Percentiles rank a stretch among this genome's conserved stretches.
Conservation (phyloP, 2,888 invertebrate species). For the Unio delphinus region DNA sequence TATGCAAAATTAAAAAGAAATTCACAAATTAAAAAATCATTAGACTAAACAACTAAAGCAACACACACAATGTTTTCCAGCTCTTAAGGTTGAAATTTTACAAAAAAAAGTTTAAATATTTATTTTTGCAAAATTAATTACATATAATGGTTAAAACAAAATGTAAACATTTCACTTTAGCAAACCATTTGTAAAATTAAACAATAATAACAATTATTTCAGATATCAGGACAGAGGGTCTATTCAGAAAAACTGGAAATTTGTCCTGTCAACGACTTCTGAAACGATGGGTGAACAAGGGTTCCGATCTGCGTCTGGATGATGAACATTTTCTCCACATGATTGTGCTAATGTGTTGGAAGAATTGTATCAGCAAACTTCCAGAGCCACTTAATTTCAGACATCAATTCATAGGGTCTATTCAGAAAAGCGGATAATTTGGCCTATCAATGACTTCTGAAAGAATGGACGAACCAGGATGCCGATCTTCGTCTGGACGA, state of each 20-base stretch:
- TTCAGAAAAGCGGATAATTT: conserved; percentile 91
- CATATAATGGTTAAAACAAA: neutral
- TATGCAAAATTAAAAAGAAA: no score
- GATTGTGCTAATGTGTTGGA: conserved; percentile 92
- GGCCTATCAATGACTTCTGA: conserved; percentile 89
- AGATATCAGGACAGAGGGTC: conserved; percentile 91
- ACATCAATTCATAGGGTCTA: conserved; percentile 89
- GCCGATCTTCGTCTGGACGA: conserved; percentile 81
- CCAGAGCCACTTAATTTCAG: conserved; percentile 86
- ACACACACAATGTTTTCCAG: no score
- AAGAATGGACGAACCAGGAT: conserved; percentile 74
- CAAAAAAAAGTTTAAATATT: neutral
- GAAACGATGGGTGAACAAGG: conserved; percentile 75
- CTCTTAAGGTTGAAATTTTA: neutral
- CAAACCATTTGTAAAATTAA: neutral
- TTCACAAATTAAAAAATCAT: neutral
- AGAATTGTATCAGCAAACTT: conserved; percentile 88
- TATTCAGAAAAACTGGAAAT: conserved; percentile 91
- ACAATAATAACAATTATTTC: conserved; percentile 30
- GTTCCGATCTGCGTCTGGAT: conserved; percentile 79
- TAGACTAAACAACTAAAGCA: no score
- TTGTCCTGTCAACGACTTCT: conserved; percentile 90
- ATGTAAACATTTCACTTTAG: neutral
- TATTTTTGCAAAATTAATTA: neutral
- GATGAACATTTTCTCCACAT: conserved; percentile 85